A percentile compares a stretch with the other conserved stretches of the same genome.
Evolutionary conservation across 2,888 invertebrate species (phyloP).

Genomic region (Drosophila infuscata): DNA sequence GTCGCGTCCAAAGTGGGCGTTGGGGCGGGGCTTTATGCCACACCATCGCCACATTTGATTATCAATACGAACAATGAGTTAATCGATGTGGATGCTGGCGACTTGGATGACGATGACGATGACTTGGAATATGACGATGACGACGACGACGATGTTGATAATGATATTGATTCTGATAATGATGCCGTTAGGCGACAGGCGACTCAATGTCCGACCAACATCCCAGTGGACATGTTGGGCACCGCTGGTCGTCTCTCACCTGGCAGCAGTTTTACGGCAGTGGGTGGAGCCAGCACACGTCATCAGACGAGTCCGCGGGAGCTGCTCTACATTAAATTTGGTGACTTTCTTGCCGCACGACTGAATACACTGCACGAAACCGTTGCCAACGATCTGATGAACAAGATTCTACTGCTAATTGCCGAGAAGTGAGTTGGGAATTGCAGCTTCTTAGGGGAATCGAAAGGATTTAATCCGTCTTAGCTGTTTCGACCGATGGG

Average conservation of each 20-base stretch:
- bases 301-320: slow-evolving; percentile 75
- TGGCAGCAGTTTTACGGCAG: slow-evolving; percentile 60
- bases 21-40: slow-evolving; percentile 47
- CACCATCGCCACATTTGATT: slow-evolving; percentile 61
- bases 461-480: slow-evolving; percentile 29
- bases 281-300: slow-evolving; percentile 35
- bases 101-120: slow-evolving; percentile 69
- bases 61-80: slow-evolving; percentile 74
- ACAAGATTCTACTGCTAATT: slow-evolving; percentile 81
- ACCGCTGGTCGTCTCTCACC: slow-evolving; percentile 52
- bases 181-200: slow-evolving; percentile 34
- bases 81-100: slow-evolving; percentile 73
- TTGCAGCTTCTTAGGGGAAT: neutral
- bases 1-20: slow-evolving; percentile 24
- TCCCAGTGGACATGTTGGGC: slow-evolving; percentile 44
- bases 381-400: slow-evolving; percentile 83
- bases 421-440: slow-evolving; percentile 75
- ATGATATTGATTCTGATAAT: slow-evolving; percentile 39
- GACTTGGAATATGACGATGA: slow-evolving; percentile 73
- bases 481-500: slow-evolving; percentile 3
- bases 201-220: slow-evolving; percentile 34
- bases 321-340: slow-evolving; percentile 82
- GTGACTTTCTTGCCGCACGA: slow-evolving; percentile 83
- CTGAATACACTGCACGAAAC: slow-evolving; percentile 83
- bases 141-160: slow-evolving; percentile 60